Evolutionary conservation across 2,888 invertebrate genomes (phyloP), one percentile per base, ranked within the genome.

Genomic region (Acrobasis consociella): DNA sequence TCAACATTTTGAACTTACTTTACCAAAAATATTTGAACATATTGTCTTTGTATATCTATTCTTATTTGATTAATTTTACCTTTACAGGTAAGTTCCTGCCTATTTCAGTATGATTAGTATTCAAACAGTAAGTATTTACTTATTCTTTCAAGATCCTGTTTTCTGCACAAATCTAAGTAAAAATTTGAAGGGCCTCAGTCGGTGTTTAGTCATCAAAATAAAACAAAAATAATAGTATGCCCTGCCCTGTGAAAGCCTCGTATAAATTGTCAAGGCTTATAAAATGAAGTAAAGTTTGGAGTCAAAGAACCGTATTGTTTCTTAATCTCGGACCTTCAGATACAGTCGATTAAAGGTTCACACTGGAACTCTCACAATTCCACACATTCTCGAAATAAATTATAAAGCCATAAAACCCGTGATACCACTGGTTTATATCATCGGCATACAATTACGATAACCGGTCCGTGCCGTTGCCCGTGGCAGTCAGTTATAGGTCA

Each of bases 401-500:
- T 39, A 55, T 39, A 55, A 38, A 55, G 50, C 42, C 49, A 65
- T 67, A 67, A 69, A 68, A 71, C 70, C 67, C 66, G 72, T 17
- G 39, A 55, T 55, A 55, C 39, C 55, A 55, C 39, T 37, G 50
- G 52, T 71, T 69, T 67, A 67, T 68, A 72, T 71, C 72, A 75
- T 77, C 69, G 71, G 67, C 65, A 65, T 77, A 65, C 69, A 71
- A 75, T 75, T 71, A 72, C 70, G 70, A 55, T 62, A 68, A 86
- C 86, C 85, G 84, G 86, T 86, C 80, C 53, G 69, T 80, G 80
- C 82, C 82, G 82, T 83, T 82, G 83, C 73, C 78, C 69, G 72
- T 77, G 81, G 79, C 82, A 77, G 81, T 83, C 78, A 74, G 77
- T 83, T 82, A 83, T 83, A 76, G 85, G 83, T 83, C 82, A 81